Evolutionary conservation across 2,888 invertebrate genomes (phyloP), one percentile per base, ranked within the genome.

Genomic region (Himalopsyche kuldschensis): DNA sequence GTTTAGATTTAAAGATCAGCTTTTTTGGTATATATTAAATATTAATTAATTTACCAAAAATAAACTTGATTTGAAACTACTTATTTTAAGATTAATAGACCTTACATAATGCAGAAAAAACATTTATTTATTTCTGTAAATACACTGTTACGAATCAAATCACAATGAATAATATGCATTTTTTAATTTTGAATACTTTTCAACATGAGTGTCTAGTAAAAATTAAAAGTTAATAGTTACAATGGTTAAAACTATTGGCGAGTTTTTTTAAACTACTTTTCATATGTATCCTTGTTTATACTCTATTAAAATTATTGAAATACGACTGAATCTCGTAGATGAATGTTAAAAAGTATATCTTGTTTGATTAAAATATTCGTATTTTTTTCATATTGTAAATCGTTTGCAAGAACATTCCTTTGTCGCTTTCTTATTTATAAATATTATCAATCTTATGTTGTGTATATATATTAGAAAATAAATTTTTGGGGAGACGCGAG

Each of bases 111-210:
- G 20, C 41, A 35, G 32, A 76, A 75, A 35, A n/a, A 75, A 5
- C n/a, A 31, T 31, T 76, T 76, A 17, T 32, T 83, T 2, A 78
- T 82, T 82, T 82, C 80, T 85, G 85, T 85, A 85, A 46, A 85
- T 85, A 85, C 85, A 85, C 85, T 85, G 85, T 85, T 85, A 85
- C 75, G 82, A 69, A 41, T 75, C 84, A 83, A 69, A 41, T 75
- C 84, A 81, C 82, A 75, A 55, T 32, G 63, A 35, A 79, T 32
- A 78, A 78, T 81, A 46, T 81, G 69, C 30, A 98, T 69, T 69
- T 69, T 69, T 27, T 30, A 11, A 27, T 27, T 27, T 69, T 69
- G 20, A 27, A 69, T 27, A 69, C 24, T 20, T 69, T 69, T 69
- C 69, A 69, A 69, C 69, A 30, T 27, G 27, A 69, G 20, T 30